Evolutionary conservation across 2,888 invertebrate species (phyloP).

Genomic region (Lomographa bimaculata): DNA sequence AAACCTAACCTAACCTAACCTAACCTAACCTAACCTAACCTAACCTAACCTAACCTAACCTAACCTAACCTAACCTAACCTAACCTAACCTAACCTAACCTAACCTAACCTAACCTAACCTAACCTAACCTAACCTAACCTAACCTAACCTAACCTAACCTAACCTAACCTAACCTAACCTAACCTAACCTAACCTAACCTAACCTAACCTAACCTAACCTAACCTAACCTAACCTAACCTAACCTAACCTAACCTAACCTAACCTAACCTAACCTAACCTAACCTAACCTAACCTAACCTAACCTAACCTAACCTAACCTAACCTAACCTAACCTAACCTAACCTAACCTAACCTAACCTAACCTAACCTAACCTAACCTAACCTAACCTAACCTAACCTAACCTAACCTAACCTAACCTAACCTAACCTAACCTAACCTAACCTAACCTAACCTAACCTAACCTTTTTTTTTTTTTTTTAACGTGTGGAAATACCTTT

Average conservation of each 20-base stretch:
- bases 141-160: conserved; percentile 33
- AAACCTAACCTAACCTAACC: too few species aligned
- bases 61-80: too few species aligned
- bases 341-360: conserved; percentile 32
- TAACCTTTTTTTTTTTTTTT: too few species aligned
- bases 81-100: too few species aligned
- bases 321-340: conserved; percentile 22
- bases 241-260: conserved; percentile 26
- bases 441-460: too few species aligned
- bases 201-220: conserved; percentile 28
- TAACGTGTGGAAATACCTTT: too few species aligned
- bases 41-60: too few species aligned
- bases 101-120: conserved; percentile 32
- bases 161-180: conserved; percentile 32
- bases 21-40: too few species aligned
- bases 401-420: too few species aligned
- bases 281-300: conserved; percentile 25
- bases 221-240: conserved; percentile 31
- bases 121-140: conserved; percentile 29
- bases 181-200: conserved; percentile 33
- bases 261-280: conserved; percentile 30
- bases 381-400: too few species aligned
- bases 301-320: conserved; percentile 24
- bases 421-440: too few species aligned
- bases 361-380: conserved; percentile 29